Conservation (phyloP, 1,140 invertebrate genomes). For the Varroa destructor region DNA sequence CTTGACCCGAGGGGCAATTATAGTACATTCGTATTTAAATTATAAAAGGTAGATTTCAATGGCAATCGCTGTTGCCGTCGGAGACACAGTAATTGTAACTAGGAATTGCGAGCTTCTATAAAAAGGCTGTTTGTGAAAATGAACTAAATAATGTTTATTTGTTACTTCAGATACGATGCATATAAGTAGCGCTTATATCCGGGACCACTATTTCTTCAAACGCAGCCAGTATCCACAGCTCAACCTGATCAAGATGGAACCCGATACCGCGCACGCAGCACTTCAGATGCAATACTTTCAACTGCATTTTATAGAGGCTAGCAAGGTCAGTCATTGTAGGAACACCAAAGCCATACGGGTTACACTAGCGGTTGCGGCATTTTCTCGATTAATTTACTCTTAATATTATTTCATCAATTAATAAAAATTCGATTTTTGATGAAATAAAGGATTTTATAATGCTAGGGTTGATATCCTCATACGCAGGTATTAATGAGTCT, state of each 20-base stretch:
- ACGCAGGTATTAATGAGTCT: constrained; percentile 36
- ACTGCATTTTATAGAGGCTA: constrained; percentile 91
- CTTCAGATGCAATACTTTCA: constrained; percentile 80
- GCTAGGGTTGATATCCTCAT: not conserved
- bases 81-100: too few relatives aligned
- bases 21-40: too few relatives aligned
- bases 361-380: not conserved
- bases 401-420: not conserved
- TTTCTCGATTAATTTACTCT: not conserved
- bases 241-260: constrained; percentile 81
- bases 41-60: too few relatives aligned
- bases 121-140: not conserved
- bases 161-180: constrained; percentile 68
- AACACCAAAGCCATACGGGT: not conserved
- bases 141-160: constrained; percentile 10
- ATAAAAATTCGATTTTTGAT: too few relatives aligned
- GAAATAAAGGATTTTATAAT: too few relatives aligned
- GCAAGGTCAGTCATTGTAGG: constrained; percentile 51
- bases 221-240: constrained; percentile 94
- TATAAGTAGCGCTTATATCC: constrained; percentile 78
- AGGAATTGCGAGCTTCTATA: constrained; percentile 16
- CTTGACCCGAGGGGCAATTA: too few relatives aligned
- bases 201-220: constrained; percentile 98
- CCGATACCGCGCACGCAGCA: constrained; percentile 74
- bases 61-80: too few relatives aligned